Evolutionary conservation across 2,113 vertebrate species (phyloP).

Genomic region (Ibidorhyncha struthersii): DNA sequence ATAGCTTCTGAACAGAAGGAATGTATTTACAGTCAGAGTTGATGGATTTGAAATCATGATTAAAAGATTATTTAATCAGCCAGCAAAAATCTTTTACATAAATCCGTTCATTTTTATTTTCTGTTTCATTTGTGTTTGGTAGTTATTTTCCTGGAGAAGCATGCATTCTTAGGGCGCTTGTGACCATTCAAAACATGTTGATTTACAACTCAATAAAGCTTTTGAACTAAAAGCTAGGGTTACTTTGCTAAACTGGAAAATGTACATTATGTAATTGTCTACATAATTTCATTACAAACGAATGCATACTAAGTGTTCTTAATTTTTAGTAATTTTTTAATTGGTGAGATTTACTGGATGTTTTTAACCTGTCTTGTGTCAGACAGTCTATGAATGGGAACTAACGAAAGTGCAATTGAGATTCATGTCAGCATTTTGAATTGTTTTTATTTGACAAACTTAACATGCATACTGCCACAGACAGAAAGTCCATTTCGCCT

Average conservation of each 20-base stretch:
- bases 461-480: background rate
- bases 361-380: background rate
- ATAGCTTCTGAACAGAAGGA: background rate
- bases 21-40: background rate
- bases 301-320: background rate
- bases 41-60: background rate
- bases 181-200: background rate
- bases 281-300: background rate
- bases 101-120: background rate
- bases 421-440: background rate
- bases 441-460: background rate
- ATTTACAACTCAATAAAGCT: background rate
- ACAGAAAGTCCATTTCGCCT: background rate
- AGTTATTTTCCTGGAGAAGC: background rate
- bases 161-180: background rate
- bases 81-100: background rate
- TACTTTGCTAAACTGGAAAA: background rate
- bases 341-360: background rate
- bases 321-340: background rate
- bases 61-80: slow-evolving; percentile 26
- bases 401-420: background rate
- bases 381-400: background rate
- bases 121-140: background rate
- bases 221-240: background rate
- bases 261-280: background rate